phyloP scores from a whole-genome alignment of 2,888 invertebrate species.

The Dastarcus helophoroides region DNA sequence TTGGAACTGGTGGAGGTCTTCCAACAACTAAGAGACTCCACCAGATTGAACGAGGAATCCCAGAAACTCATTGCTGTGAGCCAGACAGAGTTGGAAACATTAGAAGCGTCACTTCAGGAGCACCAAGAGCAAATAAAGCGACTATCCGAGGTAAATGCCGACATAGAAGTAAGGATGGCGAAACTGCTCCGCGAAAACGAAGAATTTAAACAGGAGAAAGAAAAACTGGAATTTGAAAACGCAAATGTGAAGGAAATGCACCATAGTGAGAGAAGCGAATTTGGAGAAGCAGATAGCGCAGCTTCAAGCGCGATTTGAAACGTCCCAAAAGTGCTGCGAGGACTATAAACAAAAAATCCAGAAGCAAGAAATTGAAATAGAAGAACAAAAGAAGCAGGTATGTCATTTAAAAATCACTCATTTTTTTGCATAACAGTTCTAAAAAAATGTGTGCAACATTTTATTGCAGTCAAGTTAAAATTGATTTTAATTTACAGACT shows the following conservation, averaged over 20 bases:
- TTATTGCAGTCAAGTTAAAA: too few species aligned
- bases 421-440: too few species aligned
- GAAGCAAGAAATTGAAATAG: conserved; percentile 24
- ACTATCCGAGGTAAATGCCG: conserved; percentile 10
- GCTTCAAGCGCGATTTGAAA: conserved; percentile 18
- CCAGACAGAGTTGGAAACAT: conserved; percentile 15
- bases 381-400: too few species aligned
- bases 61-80: conserved; percentile 17
- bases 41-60: background rate
- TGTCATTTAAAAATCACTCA: too few species aligned
- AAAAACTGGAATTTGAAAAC: conserved; percentile 16
- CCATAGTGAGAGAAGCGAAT: too few species aligned
- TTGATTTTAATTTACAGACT: conserved; percentile 14
- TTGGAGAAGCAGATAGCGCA: conserved; percentile 12
- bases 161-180: conserved; percentile 20
- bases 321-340: conserved; percentile 20
- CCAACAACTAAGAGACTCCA: conserved; percentile 8
- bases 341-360: conserved; percentile 23
- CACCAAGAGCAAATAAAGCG: conserved; percentile 7
- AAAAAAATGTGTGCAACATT: too few species aligned
- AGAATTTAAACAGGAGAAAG: conserved; percentile 17
- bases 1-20: conserved; percentile 7
- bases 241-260: too few species aligned
- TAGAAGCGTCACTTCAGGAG: conserved; percentile 11
- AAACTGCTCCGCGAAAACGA: conserved; percentile 19